phyloP scores from a whole-genome alignment of 2,888 invertebrate species.

The Drosophila atripex region DNA sequence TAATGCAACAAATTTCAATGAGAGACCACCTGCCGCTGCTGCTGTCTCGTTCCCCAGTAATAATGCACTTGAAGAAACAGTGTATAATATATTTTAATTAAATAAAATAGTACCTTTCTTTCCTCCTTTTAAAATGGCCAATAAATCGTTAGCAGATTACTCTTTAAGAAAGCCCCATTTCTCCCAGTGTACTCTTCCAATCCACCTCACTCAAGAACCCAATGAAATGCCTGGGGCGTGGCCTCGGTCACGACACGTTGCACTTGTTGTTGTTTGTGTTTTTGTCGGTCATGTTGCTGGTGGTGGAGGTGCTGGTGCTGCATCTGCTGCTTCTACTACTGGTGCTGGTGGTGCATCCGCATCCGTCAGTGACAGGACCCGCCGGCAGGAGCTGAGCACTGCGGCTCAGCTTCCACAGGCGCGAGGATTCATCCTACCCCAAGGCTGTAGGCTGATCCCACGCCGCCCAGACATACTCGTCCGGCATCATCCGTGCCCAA shows the following conservation, averaged over 20 bases:
- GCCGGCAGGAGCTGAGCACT: slow-evolving; percentile 46
- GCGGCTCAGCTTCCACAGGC: slow-evolving; percentile 29
- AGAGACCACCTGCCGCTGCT: slow-evolving; percentile 50
- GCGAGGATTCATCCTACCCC: slow-evolving; percentile 31
- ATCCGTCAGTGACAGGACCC: slow-evolving; percentile 54
- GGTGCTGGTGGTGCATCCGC: slow-evolving; percentile 47
- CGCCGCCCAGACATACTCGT: slow-evolving; percentile 10
- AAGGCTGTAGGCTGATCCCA: slow-evolving; percentile 56
- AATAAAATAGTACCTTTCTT: too few relatives aligned
- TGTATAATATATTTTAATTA: background rate
- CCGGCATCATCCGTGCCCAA: background rate
- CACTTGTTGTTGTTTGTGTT: slow-evolving; percentile 37
- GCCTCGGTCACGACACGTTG: slow-evolving; percentile 66
- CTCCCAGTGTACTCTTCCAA: background rate
- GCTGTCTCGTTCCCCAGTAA: slow-evolving; percentile 25
- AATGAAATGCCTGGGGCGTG: slow-evolving; percentile 57
- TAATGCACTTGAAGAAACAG: background rate
- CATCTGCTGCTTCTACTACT: background rate
- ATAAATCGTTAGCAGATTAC: too few relatives aligned
- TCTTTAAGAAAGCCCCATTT: background rate
- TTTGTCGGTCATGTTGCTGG: slow-evolving; percentile 32
- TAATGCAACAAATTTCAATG: slow-evolving; percentile 79
- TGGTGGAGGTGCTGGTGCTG: slow-evolving; percentile 7
- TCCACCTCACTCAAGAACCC: slow-evolving; percentile 28
- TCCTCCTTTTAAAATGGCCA: background rate